Base-by-base conservation (phyloP, 2,797 vertebrate species). In the Eulemur albifrons region DNA sequence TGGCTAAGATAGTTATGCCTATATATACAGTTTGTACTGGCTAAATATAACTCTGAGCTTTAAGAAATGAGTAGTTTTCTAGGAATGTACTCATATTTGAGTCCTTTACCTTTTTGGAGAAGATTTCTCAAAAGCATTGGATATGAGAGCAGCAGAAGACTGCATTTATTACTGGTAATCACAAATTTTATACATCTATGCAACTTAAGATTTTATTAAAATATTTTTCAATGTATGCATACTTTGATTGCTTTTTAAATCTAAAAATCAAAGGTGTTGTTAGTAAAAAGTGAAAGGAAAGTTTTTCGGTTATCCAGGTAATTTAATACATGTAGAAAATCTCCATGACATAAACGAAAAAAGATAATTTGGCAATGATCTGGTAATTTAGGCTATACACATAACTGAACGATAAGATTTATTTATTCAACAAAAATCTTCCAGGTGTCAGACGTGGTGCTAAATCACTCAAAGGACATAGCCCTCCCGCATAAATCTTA, bases 201-300 rank as follows among this genome's bases (percentile, higher is more conserved):
- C 48, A 61, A 3, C 27, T 93, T 84, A 72, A 92, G 15, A 54
- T 50, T 65, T 67, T 63, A 63, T 45, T 67, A 40, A 45, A 23
- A 30, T 82, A 77, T 69, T 73, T 67, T 35, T 87, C 59, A 52
- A 30, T 65, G 57, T 89, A 63, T 52, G 50, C 50, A 76, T 70
- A 82, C 32, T 87, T 38, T 67, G 8, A 35, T 77, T 90, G 18
- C 59, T 86, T 57, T 80, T 69, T 95, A 57, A 77, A 90, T 82
- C 67, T 77, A 84, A 95, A 88, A 95, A 59, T 79, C 45, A 65
- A 90, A 32, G 3, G 13, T 70, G 5, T 21, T 69, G 80, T 94
- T 57, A 91, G 38, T 57, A 79, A 96, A 95, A 95, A 69, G 27
- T 25, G 57, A 93, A 91, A 94, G 72, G 43, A 61, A 96, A 93